Base-by-base conservation (phyloP, 2,113 vertebrate species). In the Rhynchomys soricoides region DNA sequence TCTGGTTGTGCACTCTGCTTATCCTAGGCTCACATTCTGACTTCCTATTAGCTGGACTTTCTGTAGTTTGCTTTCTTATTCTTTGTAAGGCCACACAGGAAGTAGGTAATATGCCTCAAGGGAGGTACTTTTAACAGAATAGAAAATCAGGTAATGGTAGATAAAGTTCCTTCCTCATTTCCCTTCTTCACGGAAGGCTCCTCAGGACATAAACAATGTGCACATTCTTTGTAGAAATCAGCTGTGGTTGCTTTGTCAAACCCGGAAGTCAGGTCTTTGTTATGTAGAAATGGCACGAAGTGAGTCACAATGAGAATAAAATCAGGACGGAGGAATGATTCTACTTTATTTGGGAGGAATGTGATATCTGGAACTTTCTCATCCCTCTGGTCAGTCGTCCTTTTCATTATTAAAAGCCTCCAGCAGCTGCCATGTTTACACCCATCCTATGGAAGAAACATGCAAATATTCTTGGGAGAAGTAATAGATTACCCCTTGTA, bases 101-200 rank as follows among this genome's bases (percentile, higher is more conserved):
- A 79, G 43, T 12, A 12, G 7, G 8, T 5, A 57, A 48, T 68
- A 62, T 13, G 77, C 50, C 17, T 73, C 24, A 57, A 4, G 15
- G 40, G 55, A 90, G 71, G 7, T 68, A 86, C 68, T 68, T 26
- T 68, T 26, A 73, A 82, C 48, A 70, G 22, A 92, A 89, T 86
- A 37, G 64, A 68, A 93, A 90, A 87, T 75, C 74, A 10, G 40
- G 40, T 21, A 22, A 22, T 11, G 21, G 21, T 79, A 29, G 77
- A 24, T 81, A 59, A 86, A 68, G 91, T 21, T 31, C 8, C 71
- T 94, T 40, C 22, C 77, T 92, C 15, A 57, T 94, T 93, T 94
- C 43, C 83, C 43, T 55, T 34, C 16, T 48, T 52, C 64, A 64
- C 3, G 43, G 24, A 71, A 91, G 70, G 64, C 43, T 79, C 26